Conservation (phyloP, 2,113 vertebrate species). For the Pseudopodoces humilis region DNA sequence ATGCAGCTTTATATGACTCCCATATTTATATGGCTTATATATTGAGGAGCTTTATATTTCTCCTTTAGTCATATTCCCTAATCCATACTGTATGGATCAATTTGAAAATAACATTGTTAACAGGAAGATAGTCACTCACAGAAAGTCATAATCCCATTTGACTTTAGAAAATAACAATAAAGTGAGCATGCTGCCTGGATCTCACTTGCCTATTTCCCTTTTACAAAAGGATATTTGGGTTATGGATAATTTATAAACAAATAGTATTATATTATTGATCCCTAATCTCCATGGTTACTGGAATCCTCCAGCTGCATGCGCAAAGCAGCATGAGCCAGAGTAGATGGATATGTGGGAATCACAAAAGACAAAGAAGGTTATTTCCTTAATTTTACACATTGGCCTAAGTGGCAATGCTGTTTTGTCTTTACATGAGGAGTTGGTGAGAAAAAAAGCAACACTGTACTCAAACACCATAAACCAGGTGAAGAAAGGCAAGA, state of each 20-base stretch:
- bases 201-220: background rate
- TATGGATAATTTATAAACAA: constrained; percentile 41
- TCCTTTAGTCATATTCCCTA: background rate
- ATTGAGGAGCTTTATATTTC: background rate
- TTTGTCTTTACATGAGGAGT: background rate
- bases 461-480: background rate
- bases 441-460: background rate
- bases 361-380: background rate
- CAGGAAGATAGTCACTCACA: background rate
- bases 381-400: background rate
- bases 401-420: background rate
- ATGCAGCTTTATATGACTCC: background rate
- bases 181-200: background rate
- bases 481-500: no score
- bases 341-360: background rate
- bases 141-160: background rate
- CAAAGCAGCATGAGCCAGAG: background rate
- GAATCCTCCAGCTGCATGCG: background rate
- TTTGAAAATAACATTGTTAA: background rate
- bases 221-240: background rate
- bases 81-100: background rate
- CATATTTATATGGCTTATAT: background rate
- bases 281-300: constrained; percentile 33
- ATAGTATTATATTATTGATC: constrained; percentile 38
- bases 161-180: background rate